Evolutionary conservation across 2,888 invertebrate genomes (phyloP).

Genomic region (Nysson spinosus): DNA sequence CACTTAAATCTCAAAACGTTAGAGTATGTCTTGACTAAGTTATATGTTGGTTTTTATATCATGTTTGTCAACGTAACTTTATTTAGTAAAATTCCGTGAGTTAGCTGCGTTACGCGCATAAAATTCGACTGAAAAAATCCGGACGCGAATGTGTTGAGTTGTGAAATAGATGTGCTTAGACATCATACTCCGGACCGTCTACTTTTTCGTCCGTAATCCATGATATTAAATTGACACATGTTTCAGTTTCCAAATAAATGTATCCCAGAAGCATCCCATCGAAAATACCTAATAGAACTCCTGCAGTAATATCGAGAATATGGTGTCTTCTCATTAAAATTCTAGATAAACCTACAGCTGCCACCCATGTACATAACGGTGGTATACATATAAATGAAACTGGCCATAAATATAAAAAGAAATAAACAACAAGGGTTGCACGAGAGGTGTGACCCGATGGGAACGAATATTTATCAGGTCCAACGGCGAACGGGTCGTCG

Average conservation of each 20-base stretch:
- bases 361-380: conserved; percentile 86
- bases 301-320: conserved; percentile 89
- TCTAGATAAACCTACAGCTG: conserved; percentile 87
- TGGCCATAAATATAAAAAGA: conserved; percentile 84
- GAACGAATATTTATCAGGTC: conserved; percentile 94
- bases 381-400: conserved; percentile 81
- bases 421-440: conserved; percentile 86
- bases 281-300: conserved; percentile 85
- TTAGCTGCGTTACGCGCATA: no score
- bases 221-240: conserved; percentile 81
- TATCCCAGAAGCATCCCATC: conserved; percentile 83
- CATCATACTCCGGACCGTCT: conserved; percentile 85
- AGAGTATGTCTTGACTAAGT: no score
- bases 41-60: no score
- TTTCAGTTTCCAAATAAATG: conserved; percentile 84
- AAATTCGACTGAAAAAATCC: no score
- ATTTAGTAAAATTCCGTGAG: no score
- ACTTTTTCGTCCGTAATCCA: conserved; percentile 84
- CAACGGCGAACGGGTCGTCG: conserved; percentile 83
- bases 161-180: conserved; percentile 73
- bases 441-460: conserved; percentile 97
- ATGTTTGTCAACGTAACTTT: no score
- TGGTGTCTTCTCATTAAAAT: conserved; percentile 92
- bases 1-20: no score
- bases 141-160: no score